Percentiles rank a stretch among this genome's conserved stretches.
phyloP scores from a whole-genome alignment of 2,113 vertebrate species.

The Tragelaphus strepsiceros region DNA sequence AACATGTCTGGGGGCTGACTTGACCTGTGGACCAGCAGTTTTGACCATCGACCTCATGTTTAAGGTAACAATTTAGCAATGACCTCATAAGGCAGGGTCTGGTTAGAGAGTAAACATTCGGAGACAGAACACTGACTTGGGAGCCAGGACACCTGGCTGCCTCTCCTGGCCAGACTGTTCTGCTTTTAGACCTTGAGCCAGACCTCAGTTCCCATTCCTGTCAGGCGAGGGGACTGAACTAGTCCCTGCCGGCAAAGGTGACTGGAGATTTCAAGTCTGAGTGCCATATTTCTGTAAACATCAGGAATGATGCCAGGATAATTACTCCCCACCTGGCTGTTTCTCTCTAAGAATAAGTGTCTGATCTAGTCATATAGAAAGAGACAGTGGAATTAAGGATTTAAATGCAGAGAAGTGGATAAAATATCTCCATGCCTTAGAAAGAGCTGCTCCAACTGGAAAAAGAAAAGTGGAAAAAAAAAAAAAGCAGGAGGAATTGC shows the following conservation, averaged over 20 bases:
- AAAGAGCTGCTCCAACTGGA: not conserved
- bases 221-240: not conserved
- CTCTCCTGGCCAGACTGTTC: not conserved
- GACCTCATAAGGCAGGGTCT: not conserved
- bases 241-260: not conserved
- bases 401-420: not conserved
- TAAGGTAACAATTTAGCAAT: constrained; percentile 3
- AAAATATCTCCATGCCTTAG: not conserved
- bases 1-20: not conserved
- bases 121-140: not conserved
- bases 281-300: not conserved
- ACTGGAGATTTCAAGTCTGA: not conserved
- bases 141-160: not conserved
- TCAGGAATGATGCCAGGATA: not conserved
- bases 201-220: not conserved
- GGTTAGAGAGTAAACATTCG: not conserved
- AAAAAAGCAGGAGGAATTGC: not conserved
- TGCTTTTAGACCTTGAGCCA: not conserved
- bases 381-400: not conserved
- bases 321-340: not conserved
- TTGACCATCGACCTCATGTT: not conserved
- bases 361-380: not conserved
- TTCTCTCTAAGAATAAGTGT: not conserved
- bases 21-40: not conserved
- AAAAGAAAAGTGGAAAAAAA: not conserved